A percentile compares a stretch with the other conserved stretches of the same genome.
Evolutionary conservation across 2,888 invertebrate species (phyloP).

Genomic region (Yponomeuta cagnagella): DNA sequence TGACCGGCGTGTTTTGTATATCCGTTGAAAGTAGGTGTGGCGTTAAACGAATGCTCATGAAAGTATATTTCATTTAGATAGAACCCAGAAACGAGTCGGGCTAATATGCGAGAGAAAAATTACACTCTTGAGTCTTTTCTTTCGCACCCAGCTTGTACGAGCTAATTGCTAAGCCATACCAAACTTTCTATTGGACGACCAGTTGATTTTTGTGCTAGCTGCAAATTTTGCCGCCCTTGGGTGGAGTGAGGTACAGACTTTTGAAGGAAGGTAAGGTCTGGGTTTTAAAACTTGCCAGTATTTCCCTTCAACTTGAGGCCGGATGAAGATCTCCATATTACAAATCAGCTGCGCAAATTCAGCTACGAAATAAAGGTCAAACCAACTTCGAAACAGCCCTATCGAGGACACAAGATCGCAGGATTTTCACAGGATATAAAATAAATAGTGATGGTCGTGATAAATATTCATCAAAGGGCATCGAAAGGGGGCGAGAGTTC

Average conservation of each 20-base stretch:
- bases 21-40: no score
- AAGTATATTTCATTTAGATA: no score
- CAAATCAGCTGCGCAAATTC: neutral
- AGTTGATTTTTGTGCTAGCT: no score
- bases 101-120: no score
- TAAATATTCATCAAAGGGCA: slow-evolving; percentile 29
- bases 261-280: neutral
- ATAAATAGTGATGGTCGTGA: slow-evolving; percentile 30
- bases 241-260: neutral
- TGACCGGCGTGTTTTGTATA: no score
- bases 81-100: no score
- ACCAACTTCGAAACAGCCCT: slow-evolving; percentile 53
- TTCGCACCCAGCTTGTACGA: no score
- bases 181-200: no score
- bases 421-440: slow-evolving; percentile 53
- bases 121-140: no score
- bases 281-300: neutral
- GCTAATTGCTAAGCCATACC: no score
- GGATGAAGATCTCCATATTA: no score
- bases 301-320: neutral
- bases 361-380: neutral
- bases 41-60: no score
- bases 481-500: slow-evolving; percentile 28
- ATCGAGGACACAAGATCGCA: slow-evolving; percentile 49
- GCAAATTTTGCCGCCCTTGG: neutral